Base-by-base conservation (phyloP, 2,888 invertebrate genomes). In the Drosophila cognata region DNA sequence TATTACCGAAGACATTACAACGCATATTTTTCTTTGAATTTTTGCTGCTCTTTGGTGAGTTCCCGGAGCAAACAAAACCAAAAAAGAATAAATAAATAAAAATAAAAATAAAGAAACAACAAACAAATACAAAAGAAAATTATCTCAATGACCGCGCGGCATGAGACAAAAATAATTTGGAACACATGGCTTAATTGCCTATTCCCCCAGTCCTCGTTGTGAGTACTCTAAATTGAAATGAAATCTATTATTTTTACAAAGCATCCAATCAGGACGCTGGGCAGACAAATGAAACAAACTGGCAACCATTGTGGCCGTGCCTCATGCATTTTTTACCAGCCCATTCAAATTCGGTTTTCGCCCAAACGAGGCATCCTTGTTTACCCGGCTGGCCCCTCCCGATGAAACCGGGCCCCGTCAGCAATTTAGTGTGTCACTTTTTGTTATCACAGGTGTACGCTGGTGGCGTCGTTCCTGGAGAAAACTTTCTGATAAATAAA, bases 221-320 rank as follows among this genome's bases (percentile, higher is more conserved):
- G 28, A 38, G 28, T 5, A 58, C 78, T 65, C 58, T 59, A 68
- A 80, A 72, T 50, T 67, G 33, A 53, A 59, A 28, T 66, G 53
- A 71, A 61, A 73, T 74, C 61, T 83, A 75, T 88, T 88, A 71
- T 74, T 80, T 70, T 64, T 69, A 67, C 65, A 62, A 53, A 38
- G 31, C 46, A 53, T 56, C 67, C 51, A 67, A 70, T 51, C 36
- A 52, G 62, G 29, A 43, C 62, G 41, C 58, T 43, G 55, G 38
- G 31, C 61, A 50, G 64, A 46, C 51, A 61, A 74, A 33, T 46
- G 35, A 25, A 50, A 6, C 18, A 52, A 35, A 33, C 58, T 55
- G n/a, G n/a, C n/a, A 16, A 21, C n/a, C 59, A 64, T 43, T 41
- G 38, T 57, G 41, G 41, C 57, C 43, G 50, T 41, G 36, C 31